phyloP scores from a whole-genome alignment of 1,140 invertebrate genomes.

The Bombus balteatus region DNA sequence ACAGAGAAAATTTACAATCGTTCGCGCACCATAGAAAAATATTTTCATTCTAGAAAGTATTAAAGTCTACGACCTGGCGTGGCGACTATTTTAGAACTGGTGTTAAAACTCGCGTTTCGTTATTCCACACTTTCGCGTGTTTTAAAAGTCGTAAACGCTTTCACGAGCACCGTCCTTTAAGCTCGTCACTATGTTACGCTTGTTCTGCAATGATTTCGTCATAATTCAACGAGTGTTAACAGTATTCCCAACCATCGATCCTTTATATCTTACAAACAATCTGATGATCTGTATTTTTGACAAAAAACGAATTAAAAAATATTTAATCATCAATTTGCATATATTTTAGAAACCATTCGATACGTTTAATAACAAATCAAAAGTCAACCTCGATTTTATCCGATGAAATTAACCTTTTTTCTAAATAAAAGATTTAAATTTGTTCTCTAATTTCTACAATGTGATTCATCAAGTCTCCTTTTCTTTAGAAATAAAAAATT shows the following conservation, averaged over 20 bases:
- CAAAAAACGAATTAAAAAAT: too few species aligned
- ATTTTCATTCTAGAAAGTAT: slow-evolving; percentile 16
- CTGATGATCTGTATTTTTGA: too few species aligned
- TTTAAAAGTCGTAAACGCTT: slow-evolving; percentile 45
- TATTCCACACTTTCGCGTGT: slow-evolving; percentile 37
- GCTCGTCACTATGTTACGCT: slow-evolving; percentile 7
- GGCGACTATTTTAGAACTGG: background rate
- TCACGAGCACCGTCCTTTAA: slow-evolving; percentile 33
- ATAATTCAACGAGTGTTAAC: slow-evolving; percentile 25
- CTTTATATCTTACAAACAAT: background rate
- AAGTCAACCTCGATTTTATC: too few species aligned
- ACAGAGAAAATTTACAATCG: slow-evolving; percentile 11
- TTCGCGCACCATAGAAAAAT: background rate
- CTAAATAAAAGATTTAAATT: background rate
- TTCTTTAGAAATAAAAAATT: background rate
- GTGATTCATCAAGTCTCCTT: background rate
- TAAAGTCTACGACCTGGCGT: background rate
- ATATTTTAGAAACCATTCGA: background rate
- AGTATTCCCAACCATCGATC: background rate
- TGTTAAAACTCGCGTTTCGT: slow-evolving; percentile 24
- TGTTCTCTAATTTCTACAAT: background rate
- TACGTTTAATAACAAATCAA: background rate
- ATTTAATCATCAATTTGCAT: too few species aligned
- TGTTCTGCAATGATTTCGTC: slow-evolving; percentile 18
- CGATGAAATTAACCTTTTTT: background rate